Conservation (phyloP, 2,888 invertebrate genomes). For the Cephus spinipes region DNA sequence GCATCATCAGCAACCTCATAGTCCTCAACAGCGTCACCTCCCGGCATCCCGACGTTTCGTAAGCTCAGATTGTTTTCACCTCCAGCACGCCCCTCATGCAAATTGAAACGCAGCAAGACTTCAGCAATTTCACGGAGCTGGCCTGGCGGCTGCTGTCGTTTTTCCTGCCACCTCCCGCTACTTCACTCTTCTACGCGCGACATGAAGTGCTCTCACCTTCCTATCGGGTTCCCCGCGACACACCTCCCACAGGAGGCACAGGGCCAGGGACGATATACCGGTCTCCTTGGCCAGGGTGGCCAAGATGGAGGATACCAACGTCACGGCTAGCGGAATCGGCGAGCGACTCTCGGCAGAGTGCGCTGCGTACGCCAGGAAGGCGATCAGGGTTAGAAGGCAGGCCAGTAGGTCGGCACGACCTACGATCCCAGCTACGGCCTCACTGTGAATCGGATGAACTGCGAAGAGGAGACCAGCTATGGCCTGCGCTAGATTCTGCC, state of each 20-base stretch:
- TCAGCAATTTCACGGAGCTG: not conserved
- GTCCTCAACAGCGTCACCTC: not conserved
- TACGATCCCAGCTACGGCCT: slow-evolving; percentile 95
- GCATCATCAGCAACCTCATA: not conserved
- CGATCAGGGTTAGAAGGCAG: slow-evolving; percentile 89
- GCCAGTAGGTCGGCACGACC: slow-evolving; percentile 95
- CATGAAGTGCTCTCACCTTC: slow-evolving; percentile 47
- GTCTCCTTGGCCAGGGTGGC: slow-evolving; percentile 96
- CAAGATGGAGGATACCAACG: slow-evolving; percentile 74
- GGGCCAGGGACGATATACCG: slow-evolving; percentile 90
- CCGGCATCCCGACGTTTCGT: slow-evolving; percentile 11
- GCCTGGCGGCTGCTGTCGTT: not conserved
- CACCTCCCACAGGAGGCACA: slow-evolving; percentile 91
- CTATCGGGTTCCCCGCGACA: slow-evolving; percentile 56
- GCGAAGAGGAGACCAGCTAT: slow-evolving; percentile 91
- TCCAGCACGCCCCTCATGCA: slow-evolving; percentile 14
- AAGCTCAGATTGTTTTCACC: slow-evolving; percentile 13
- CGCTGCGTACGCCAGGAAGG: slow-evolving; percentile 86
- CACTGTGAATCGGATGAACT: slow-evolving; percentile 95
- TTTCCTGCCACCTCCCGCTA: not conserved
- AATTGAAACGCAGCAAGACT: slow-evolving; percentile 19
- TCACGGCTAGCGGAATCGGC: slow-evolving; percentile 50
- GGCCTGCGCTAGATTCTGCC: slow-evolving; percentile 76
- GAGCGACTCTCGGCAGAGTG: slow-evolving; percentile 70
- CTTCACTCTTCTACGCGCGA: not conserved